Evolutionary conservation across 2,797 vertebrate species (phyloP).

Genomic region (Lepus townsendii): DNA sequence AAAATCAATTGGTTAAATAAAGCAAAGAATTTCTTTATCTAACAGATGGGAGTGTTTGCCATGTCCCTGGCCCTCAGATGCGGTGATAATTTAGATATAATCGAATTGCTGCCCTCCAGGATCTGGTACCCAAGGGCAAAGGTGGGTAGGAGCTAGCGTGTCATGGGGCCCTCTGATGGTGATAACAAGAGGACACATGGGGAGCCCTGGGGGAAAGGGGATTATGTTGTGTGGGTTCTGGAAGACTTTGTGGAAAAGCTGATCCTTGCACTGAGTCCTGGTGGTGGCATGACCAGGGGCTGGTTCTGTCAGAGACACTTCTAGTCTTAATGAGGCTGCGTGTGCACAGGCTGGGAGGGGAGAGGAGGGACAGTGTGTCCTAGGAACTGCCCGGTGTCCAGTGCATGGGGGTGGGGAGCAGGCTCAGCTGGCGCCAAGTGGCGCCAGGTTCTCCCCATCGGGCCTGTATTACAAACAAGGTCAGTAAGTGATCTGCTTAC

Average conservation of each 20-base stretch:
- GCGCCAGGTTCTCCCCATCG: background rate
- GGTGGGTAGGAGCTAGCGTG: background rate
- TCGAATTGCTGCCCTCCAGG: background rate
- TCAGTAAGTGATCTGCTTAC: constrained; percentile 37
- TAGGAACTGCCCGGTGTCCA: background rate
- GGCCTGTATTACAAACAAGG: background rate
- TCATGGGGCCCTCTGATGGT: background rate
- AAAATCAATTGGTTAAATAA: background rate
- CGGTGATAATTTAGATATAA: background rate
- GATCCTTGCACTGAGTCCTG: background rate
- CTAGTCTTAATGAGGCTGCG: background rate
- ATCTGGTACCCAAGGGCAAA: background rate
- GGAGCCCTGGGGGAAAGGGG: background rate
- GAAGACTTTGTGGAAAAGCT: background rate
- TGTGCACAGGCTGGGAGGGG: background rate
- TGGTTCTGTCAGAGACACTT: background rate
- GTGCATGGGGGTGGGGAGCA: no score
- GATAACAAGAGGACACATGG: background rate
- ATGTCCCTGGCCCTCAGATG: background rate
- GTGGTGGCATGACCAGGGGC: background rate
- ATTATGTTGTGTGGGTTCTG: background rate
- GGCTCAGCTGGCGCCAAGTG: background rate
- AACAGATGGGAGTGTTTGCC: background rate
- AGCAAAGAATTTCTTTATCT: background rate
- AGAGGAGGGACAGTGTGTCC: background rate